phyloP scores from a whole-genome alignment of 2,797 vertebrate species.

The Hirundo rustica region DNA sequence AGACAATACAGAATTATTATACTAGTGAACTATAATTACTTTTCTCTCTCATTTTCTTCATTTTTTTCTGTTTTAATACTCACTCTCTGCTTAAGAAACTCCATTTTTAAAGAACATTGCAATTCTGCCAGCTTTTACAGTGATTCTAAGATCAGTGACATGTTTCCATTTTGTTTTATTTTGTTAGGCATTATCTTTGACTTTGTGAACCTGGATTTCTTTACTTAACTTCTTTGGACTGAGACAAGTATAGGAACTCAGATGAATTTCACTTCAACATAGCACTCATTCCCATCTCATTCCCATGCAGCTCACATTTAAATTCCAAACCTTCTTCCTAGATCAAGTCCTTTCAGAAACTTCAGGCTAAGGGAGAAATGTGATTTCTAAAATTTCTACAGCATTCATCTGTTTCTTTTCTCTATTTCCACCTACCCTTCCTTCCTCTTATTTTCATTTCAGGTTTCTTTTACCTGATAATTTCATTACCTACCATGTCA shows the following conservation, averaged over 20 bases:
- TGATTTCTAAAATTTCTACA: neutral
- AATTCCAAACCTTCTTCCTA: neutral
- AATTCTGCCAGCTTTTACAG: neutral
- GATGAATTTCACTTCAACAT: neutral
- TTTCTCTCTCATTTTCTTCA: neutral
- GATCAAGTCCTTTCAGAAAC: neutral
- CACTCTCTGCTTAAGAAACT: neutral
- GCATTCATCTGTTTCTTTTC: neutral
- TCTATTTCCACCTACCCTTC: neutral
- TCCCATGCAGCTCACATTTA: neutral
- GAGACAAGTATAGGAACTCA: neutral
- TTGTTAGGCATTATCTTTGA: neutral
- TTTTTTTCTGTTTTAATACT: neutral
- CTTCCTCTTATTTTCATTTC: neutral
- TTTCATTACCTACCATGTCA: neutral
- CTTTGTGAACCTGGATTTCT: neutral
- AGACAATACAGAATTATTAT: neutral
- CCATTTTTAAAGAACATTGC: neutral
- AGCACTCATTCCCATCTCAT: neutral
- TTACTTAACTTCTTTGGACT: neutral
- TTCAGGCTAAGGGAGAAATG: neutral
- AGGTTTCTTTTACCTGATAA: neutral
- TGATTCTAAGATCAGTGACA: neutral
- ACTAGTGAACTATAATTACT: neutral
- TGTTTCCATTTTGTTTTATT: neutral